Percentiles rank a stretch among this genome's conserved stretches.
phyloP scores from a whole-genome alignment of 1,140 invertebrate species.

The Yoshiicerus persimilis region DNA sequence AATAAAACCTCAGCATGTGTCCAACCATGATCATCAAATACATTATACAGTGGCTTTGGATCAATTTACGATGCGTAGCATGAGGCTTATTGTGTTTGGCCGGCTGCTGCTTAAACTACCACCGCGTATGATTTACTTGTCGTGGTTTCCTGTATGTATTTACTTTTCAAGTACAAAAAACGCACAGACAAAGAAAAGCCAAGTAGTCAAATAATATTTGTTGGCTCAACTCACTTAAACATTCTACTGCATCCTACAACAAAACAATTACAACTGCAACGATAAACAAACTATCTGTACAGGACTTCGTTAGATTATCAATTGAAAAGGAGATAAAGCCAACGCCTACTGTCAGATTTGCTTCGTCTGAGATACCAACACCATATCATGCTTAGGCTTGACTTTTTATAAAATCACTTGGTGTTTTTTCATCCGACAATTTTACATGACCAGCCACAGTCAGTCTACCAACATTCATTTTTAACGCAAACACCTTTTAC shows the following conservation, averaged over 20 bases:
- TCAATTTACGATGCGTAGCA: conserved; percentile 1
- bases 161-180: not conserved
- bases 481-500: not conserved
- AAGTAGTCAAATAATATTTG: not conserved
- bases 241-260: not conserved
- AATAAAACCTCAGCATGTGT: conserved; percentile 8
- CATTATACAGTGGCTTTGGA: conserved; percentile 3
- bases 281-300: not conserved
- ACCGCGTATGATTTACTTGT: conserved; percentile 4
- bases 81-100: not conserved
- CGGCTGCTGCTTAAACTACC: not conserved
- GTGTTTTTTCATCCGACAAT: not conserved
- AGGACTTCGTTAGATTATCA: not conserved
- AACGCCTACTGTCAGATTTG: not conserved
- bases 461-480: not conserved
- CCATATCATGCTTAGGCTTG: not conserved
- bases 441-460: no score
- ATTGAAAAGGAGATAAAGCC: not conserved
- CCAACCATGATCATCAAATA: conserved; percentile 3
- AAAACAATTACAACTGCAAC: not conserved
- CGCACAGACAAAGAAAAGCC: not conserved
- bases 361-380: not conserved
- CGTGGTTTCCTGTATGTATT: not conserved
- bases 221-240: not conserved
- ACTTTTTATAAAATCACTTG: not conserved